Conservation (phyloP, 30 jellyfish, hydroid and myxozoan genomes). For the Aurelia aurita complex sp. Pacific region DNA sequence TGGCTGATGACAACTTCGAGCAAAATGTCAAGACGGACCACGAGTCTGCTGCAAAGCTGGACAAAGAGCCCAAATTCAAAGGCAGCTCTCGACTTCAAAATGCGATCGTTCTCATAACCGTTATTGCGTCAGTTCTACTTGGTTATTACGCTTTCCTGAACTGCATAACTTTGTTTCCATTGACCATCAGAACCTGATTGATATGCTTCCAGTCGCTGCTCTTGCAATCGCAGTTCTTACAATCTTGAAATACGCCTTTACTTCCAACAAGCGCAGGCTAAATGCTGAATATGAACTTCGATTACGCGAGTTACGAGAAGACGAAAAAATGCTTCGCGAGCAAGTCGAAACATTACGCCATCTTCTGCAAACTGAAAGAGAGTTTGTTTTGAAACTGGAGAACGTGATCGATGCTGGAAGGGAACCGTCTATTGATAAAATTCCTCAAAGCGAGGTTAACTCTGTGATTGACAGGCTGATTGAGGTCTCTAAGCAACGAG, state of each 20-base stretch:
- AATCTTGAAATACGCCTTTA: background rate
- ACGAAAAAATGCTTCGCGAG: slow-evolving; percentile 34
- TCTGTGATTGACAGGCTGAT: slow-evolving; percentile 65
- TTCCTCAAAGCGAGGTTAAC: slow-evolving; percentile 45
- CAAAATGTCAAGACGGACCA: background rate
- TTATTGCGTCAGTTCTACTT: background rate
- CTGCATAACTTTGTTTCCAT: background rate
- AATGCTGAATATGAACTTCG: background rate
- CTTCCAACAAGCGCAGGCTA: background rate
- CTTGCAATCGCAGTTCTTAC: background rate
- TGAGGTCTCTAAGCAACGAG: slow-evolving; percentile 64
- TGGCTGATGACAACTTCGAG: background rate
- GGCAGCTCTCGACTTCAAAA: no score
- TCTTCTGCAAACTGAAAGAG: slow-evolving; percentile 45
- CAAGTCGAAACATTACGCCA: slow-evolving; percentile 47
- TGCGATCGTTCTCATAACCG: background rate
- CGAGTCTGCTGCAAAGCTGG: background rate
- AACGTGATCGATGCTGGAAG: slow-evolving; percentile 10
- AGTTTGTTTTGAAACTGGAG: slow-evolving; percentile 44
- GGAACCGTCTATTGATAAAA: background rate
- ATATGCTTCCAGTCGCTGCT: background rate
- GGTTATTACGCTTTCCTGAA: background rate
- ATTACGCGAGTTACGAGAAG: slow-evolving; percentile 26
- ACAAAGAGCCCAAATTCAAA: background rate
- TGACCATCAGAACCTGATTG: background rate